A percentile compares a stretch with the other conserved stretches of the same genome.
Conservation (phyloP, 2,797 vertebrate species). For the Cyclura pinguis region DNA sequence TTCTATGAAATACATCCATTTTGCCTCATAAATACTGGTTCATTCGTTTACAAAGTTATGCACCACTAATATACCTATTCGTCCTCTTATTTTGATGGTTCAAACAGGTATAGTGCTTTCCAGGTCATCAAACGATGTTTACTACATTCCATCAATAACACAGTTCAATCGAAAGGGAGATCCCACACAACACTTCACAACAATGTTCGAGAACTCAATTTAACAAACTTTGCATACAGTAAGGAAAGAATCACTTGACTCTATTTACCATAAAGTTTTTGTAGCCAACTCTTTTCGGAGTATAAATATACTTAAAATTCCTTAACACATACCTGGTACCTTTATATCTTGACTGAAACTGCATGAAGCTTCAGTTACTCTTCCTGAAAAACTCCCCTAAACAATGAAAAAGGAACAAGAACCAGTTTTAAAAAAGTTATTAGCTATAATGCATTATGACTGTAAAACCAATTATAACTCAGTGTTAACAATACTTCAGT, state of each 20-base stretch:
- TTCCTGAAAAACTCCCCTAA: conserved; percentile 23
- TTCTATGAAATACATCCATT: neutral
- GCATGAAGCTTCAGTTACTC: conserved; percentile 16
- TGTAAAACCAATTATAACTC: neutral
- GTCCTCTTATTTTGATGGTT: neutral
- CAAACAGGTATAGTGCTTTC: neutral
- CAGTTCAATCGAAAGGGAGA: neutral
- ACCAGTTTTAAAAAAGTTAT: neutral
- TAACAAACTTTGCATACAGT: neutral
- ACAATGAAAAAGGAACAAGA: neutral
- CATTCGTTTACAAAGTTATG: neutral
- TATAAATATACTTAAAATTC: neutral
- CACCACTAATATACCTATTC: neutral
- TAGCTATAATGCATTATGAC: neutral
- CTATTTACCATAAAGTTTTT: neutral
- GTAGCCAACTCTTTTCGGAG: neutral
- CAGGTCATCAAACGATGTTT: neutral
- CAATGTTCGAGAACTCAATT: neutral
- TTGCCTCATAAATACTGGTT: neutral
- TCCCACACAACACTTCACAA: neutral
- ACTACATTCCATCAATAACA: neutral
- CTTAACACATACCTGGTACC: conserved; percentile 19
- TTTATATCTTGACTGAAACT: conserved; percentile 4
- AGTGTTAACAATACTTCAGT: neutral
- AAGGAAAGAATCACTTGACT: neutral